Percentiles rank a stretch among this genome's conserved stretches.
Conservation (phyloP, 2,888 invertebrate genomes). For the Chironomus tentans region DNA sequence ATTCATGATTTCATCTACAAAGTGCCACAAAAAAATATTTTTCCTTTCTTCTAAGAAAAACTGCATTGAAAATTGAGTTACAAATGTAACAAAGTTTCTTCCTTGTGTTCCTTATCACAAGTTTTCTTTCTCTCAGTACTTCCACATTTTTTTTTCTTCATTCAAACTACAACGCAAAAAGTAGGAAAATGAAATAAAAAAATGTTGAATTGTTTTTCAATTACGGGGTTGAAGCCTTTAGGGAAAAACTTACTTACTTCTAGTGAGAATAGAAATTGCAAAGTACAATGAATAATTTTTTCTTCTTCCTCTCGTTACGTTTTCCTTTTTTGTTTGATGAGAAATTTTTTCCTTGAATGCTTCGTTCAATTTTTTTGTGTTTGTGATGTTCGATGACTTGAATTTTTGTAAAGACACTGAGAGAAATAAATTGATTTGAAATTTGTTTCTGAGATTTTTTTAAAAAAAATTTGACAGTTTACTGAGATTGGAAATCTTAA, state of each 20-base stretch:
- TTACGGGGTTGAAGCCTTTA: not conserved
- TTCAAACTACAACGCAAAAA: not conserved
- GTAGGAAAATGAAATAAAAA: not conserved
- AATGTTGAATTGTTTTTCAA: constrained; percentile 23
- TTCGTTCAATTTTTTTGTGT: no score
- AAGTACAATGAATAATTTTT: not conserved
- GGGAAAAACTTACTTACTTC: not conserved
- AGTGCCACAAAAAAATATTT: not conserved
- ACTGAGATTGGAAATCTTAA: no score
- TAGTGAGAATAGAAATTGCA: not conserved
- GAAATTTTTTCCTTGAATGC: no score
- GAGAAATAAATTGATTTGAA: no score
- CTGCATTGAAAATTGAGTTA: constrained; percentile 22
- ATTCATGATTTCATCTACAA: no score
- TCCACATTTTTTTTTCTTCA: not conserved
- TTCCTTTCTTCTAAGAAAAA: not conserved
- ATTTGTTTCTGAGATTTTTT: no score
- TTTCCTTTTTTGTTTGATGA: no score
- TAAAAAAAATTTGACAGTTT: no score
- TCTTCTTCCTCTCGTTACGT: no score
- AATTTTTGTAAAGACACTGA: no score
- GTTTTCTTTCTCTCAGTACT: not conserved
- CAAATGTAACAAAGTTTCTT: constrained; percentile 15
- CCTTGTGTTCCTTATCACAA: not conserved
- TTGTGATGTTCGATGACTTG: no score